phyloP scores from a whole-genome alignment of 1,140 invertebrate species.

The Ephestia elutella region DNA sequence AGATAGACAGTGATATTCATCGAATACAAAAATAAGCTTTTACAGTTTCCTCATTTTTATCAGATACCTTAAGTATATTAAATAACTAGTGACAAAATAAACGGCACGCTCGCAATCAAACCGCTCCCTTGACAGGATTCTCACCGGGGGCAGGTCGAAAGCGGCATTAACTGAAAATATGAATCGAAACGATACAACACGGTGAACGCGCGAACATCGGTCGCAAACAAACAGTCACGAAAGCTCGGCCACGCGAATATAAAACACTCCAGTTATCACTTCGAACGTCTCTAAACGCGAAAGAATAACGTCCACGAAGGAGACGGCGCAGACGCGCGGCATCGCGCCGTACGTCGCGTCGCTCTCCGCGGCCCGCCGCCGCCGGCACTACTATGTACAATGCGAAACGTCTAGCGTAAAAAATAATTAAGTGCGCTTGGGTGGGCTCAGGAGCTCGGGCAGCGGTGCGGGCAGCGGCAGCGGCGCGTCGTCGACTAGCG shows the following conservation, averaged over 20 bases:
- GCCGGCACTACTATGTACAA: constrained; percentile 47
- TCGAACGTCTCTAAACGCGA: constrained; percentile 53
- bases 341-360: constrained; percentile 33
- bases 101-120: constrained; percentile 54
- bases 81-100: constrained; percentile 63
- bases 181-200: constrained; percentile 37
- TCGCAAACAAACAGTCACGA: constrained; percentile 65
- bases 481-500: constrained; percentile 43
- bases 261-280: constrained; percentile 60
- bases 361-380: constrained; percentile 36
- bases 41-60: constrained; percentile 65
- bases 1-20: constrained; percentile 61
- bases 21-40: constrained; percentile 74
- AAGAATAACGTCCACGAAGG: constrained; percentile 43
- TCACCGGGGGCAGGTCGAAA: constrained; percentile 40
- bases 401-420: constrained; percentile 63
- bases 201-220: constrained; percentile 51
- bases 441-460: constrained; percentile 67
- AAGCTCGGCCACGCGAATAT: constrained; percentile 65
- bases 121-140: constrained; percentile 45
- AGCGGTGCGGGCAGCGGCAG: constrained; percentile 66
- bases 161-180: constrained; percentile 39
- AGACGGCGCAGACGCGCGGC: constrained; percentile 33
- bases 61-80: constrained; percentile 63
- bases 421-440: constrained; percentile 68